Percentiles rank a stretch among this genome's conserved stretches.
These are phyloP conservation scores for Hypercompe scribonia DNA, from an alignment of 2,888 invertebrate genomes.

Conservation along the genomic window DNA sequence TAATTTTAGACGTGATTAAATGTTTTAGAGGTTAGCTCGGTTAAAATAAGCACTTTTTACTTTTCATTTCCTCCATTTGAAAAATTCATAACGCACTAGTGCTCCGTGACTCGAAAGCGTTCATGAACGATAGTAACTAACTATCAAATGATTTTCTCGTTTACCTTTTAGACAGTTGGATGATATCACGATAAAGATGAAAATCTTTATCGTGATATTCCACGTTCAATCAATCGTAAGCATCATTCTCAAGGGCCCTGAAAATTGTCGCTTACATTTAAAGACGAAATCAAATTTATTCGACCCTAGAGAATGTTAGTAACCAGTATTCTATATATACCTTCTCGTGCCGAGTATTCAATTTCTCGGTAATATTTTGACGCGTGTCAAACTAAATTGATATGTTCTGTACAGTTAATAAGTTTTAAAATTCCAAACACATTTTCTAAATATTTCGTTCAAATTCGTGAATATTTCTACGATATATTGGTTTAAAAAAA, in stretches of 20 bases:
- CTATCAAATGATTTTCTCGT: no score
- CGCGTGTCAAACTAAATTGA: not conserved
- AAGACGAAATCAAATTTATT: conserved; percentile 3
- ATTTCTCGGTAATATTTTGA: not conserved
- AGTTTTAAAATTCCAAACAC: not conserved
- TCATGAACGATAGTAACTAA: no score
- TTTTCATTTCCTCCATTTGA: not conserved
- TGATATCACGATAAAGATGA: not conserved
- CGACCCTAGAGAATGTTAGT: not conserved
- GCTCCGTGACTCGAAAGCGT: no score
- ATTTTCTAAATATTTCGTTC: not conserved
- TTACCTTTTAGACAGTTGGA: no score
- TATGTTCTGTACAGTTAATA: no score
- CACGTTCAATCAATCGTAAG: not conserved
- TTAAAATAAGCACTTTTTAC: no score
- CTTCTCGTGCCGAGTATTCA: not conserved
- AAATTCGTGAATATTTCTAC: no score
- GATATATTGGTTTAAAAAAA: no score
- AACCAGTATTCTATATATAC: not conserved
- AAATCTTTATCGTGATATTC: not conserved
- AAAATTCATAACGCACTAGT: not conserved
- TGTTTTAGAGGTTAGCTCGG: no score
- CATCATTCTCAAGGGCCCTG: not conserved
- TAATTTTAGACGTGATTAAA: no score
- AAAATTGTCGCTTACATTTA: not conserved